Evolutionary conservation across 2,113 vertebrate species (phyloP), one percentile per base, ranked within the genome.

Genomic region (Chlorodrepanis virens): DNA sequence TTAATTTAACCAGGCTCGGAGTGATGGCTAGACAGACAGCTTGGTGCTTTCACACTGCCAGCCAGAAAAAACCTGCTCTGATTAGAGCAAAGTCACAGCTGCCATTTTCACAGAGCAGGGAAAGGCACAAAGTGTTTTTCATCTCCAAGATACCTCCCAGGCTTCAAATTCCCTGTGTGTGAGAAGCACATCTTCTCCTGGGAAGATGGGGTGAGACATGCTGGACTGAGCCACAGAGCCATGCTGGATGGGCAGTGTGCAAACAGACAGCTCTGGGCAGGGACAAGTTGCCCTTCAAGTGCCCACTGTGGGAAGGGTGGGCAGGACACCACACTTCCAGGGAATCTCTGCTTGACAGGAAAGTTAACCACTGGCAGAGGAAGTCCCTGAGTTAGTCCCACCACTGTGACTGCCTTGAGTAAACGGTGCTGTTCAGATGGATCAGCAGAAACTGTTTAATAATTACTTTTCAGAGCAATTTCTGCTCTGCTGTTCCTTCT

Each of bases 1-100:
- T 97, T 98, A 97, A 97, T 97, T 94, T 97, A 96, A 97, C 74
- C 92, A 85, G 91, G 90, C 88, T 97, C 3, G 22, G 78, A 95
- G 87, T 94, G 87, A 96, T 90, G 90, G 93, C 89, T 89, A 97
- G 94, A 93, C 76, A 90, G 96, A 92, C 92, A 92, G 88, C 88
- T 94, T 15, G 1, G 61, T 78, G 59, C 52, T 90, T 89, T 57
- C 1, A 1, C 40, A 27, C 11, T 71, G 33, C 69, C 91, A 93
- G 65, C 33, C 53, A 59, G 77, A 78, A 68, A 76, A 69, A 84
- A 40, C 16, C 33, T 37, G 14, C 53, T 85, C 16, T 2, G 5
- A 25, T 53, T 33, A 82, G 67, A 91, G 67, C 50, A 56, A 81
- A 70, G 82, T 50, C 79, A 65, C 31, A 45, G 54, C 57, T 82